These are phyloP conservation scores for Esox niger DNA, from an alignment of 2,113 vertebrate genomes.

Conservation along the genomic window DNA sequence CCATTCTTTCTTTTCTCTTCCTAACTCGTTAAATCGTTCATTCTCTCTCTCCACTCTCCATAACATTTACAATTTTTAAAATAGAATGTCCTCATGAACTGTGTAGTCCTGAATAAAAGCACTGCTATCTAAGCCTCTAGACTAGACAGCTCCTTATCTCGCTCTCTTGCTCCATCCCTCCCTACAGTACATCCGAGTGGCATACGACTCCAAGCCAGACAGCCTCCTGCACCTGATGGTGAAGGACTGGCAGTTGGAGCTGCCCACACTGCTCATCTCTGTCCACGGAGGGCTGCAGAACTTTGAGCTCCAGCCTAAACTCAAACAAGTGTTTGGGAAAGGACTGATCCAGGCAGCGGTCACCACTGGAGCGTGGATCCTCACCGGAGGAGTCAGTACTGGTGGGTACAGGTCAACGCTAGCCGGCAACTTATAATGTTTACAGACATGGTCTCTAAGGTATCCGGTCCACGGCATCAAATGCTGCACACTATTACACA, in stretches of 20 bases:
- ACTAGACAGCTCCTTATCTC: not conserved
- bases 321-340: constrained; percentile 97
- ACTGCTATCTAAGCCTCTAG: not conserved
- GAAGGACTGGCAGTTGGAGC: constrained; percentile 94
- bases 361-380: constrained; percentile 98
- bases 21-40: no score
- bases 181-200: constrained; percentile 75
- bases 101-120: no score
- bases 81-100: no score
- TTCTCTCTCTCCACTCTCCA: no score
- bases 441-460: not conserved
- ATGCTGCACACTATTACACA: no score
- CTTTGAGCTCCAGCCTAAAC: constrained; percentile 92
- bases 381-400: constrained; percentile 93
- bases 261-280: constrained; percentile 92
- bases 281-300: constrained; percentile 97
- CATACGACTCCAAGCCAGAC: constrained; percentile 90
- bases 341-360: constrained; percentile 95
- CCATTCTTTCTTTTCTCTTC: no score
- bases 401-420: constrained; percentile 70
- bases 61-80: no score
- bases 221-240: constrained; percentile 93
- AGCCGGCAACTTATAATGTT: not conserved
- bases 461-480: no score
- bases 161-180: not conserved